Base-by-base conservation (phyloP, 2,888 invertebrate species). In the Torymus auratus region DNA sequence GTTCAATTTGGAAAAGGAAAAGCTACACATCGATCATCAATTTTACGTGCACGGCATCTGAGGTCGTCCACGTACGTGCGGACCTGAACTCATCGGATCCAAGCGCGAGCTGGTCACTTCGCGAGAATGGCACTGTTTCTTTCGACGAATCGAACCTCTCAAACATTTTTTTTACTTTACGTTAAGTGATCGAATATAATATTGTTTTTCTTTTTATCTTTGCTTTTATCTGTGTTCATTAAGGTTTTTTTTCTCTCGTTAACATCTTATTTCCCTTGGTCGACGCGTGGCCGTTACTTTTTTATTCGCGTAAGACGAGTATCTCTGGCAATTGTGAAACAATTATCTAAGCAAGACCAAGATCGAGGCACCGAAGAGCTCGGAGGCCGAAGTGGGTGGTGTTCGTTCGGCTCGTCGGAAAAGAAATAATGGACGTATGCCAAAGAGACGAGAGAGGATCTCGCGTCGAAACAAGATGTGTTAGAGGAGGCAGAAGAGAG, bases 61-160 rank as follows among this genome's bases (percentile, higher is more conserved):
- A 41, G 15, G 50, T 53, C 60, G 20, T 41, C 5, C 41, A 41
- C 41, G 7, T 41, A 41, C 41, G 14, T 41, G 28, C 52, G 61
- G 61, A 70, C 77, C 79, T 80, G 74, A 77, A 70, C 80, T 80
- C 83, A 78, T 77, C 56, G 81, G 61, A 77, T 83, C 81, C 81
- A 74, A 77, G 71, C 78, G 73, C 81, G 78, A 83, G 78, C 68
- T 78, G 82, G 77, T 80, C 83, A 79, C 75, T 78, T 74, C 82
- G 80, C 81, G 84, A 85, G 81, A 87, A 87, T 87, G 86, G 86
- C 86, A 87, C 86, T 84, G 83, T 81, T 83, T 83, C 82, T 82
- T 83, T 82, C 71, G 82, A 84, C 81, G 78, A 82, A 76, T 81
- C 78, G 81, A 82, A 82, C 74, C 77, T 77, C 68, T 75, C 67